Evolutionary conservation across 2,888 invertebrate species (phyloP).

Genomic region (Lepidocyrtoides sp.): DNA sequence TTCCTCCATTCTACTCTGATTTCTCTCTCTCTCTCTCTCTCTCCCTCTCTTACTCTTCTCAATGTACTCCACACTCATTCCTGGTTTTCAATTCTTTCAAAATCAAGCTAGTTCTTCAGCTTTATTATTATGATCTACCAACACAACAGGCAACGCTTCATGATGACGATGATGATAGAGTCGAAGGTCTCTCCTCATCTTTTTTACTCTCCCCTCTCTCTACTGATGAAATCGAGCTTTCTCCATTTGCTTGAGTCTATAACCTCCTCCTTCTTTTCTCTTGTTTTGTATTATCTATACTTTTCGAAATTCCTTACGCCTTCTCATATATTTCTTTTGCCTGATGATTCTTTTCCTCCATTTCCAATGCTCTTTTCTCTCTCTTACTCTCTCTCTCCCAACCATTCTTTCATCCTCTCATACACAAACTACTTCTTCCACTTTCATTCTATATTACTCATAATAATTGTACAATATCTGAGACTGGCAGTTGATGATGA

Average conservation of each 20-base stretch:
- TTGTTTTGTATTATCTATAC: conserved; percentile 64
- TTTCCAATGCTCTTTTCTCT: conserved; percentile 4
- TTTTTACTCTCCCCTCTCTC: conserved; percentile 45
- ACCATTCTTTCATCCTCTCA: too few relatives aligned
- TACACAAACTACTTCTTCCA: background rate
- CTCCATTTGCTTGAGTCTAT: conserved; percentile 49
- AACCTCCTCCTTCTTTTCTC: conserved; percentile 43
- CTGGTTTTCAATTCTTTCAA: conserved; percentile 69
- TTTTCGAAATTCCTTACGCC: conserved; percentile 64
- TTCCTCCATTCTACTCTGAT: conserved; percentile 30
- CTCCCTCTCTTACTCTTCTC: background rate
- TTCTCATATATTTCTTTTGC: conserved; percentile 1
- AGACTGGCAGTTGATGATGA: conserved; percentile 72
- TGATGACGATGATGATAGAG: conserved; percentile 47
- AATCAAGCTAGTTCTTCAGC: conserved; percentile 69
- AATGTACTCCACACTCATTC: conserved; percentile 24
- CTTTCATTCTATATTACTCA: conserved; percentile 52
- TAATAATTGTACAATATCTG: conserved; percentile 76
- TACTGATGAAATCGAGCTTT: conserved; percentile 71
- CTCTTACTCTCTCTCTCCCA: background rate
- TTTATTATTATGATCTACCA: conserved; percentile 64
- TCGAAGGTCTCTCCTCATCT: conserved; percentile 65
- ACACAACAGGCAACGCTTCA: conserved; percentile 37
- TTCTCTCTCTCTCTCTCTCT: conserved; percentile 15
- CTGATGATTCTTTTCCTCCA: background rate